Conservation (phyloP, 2,797 vertebrate genomes). For the Coracias cyanogaster region DNA sequence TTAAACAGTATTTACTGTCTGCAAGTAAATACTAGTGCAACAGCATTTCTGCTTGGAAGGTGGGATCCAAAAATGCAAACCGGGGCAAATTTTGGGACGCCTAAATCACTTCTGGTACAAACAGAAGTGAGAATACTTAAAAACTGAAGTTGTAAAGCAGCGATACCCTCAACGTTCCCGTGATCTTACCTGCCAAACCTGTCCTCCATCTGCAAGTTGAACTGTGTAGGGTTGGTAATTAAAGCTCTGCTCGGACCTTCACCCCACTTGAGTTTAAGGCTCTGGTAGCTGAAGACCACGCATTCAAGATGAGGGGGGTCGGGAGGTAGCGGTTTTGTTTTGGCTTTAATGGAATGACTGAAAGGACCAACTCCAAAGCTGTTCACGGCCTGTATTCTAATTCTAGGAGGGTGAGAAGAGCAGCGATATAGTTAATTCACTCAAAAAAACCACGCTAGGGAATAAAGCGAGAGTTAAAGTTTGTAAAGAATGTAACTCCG, state of each 20-base stretch:
- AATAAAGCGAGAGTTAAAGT: background rate
- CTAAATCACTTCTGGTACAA: background rate
- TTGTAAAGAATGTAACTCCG: background rate
- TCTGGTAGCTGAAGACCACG: slow-evolving; percentile 83
- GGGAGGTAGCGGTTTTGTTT: slow-evolving; percentile 84
- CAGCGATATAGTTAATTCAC: background rate
- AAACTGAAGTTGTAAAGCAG: background rate
- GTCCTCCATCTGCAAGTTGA: slow-evolving; percentile 85
- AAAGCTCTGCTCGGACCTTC: slow-evolving; percentile 79
- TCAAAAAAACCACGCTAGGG: background rate
- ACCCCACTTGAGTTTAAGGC: slow-evolving; percentile 87
- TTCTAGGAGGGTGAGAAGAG: slow-evolving; percentile 56
- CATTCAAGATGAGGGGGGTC: slow-evolving; percentile 84
- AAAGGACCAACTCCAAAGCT: slow-evolving; percentile 82
- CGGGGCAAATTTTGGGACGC: background rate
- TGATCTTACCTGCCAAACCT: slow-evolving; percentile 77
- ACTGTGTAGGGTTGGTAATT: slow-evolving; percentile 77
- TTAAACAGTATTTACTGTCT: background rate
- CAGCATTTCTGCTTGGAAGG: background rate
- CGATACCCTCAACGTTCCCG: background rate
- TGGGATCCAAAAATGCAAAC: background rate
- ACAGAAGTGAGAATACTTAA: background rate
- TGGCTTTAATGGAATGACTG: slow-evolving; percentile 82
- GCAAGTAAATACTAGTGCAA: background rate
- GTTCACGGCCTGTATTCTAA: slow-evolving; percentile 85